These are phyloP conservation scores for Mobula hypostoma DNA, from an alignment of 2,113 vertebrate species.

Conservation along the genomic window DNA sequence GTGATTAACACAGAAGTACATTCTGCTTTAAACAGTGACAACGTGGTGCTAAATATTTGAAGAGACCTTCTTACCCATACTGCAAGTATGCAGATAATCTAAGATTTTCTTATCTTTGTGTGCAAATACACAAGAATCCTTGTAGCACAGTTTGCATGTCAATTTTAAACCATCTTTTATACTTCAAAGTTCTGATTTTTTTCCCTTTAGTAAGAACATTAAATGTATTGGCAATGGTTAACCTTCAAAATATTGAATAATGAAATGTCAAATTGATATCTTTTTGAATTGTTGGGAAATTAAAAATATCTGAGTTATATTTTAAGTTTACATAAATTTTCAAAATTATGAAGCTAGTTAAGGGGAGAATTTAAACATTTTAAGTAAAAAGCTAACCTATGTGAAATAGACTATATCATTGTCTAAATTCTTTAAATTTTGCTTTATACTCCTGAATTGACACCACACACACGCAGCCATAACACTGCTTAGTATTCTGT, in stretches of 20 bases:
- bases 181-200: background rate
- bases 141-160: background rate
- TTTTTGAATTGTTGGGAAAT: background rate
- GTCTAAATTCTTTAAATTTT: background rate
- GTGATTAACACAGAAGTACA: slow-evolving; percentile 54
- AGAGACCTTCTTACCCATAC: background rate
- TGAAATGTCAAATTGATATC: background rate
- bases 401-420: background rate
- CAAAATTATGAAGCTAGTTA: background rate
- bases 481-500: background rate
- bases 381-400: too few relatives aligned
- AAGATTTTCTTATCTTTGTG: background rate
- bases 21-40: slow-evolving; percentile 41
- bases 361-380: background rate
- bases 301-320: background rate
- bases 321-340: background rate
- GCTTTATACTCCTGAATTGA: background rate
- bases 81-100: slow-evolving; percentile 18
- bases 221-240: background rate
- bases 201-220: background rate
- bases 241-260: background rate
- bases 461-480: background rate
- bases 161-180: background rate
- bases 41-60: slow-evolving; percentile 40
- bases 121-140: background rate